Evolutionary conservation across 37 sponge, comb jelly and placozoan species (phyloP), one percentile per base, ranked within the genome.

Genomic region (Cliona cf. orientalis): DNA sequence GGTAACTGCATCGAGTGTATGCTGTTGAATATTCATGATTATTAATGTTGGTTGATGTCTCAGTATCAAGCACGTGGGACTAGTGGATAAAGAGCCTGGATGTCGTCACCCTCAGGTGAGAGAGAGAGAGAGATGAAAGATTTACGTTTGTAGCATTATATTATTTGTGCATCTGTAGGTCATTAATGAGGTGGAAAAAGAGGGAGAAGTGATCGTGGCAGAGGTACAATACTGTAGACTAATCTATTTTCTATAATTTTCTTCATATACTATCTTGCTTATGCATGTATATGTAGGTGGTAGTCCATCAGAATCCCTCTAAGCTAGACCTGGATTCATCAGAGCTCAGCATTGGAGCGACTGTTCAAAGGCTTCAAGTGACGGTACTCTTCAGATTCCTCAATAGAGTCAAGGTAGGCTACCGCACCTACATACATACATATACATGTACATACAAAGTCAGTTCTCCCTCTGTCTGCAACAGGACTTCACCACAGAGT

Each of bases 321-420:
- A 71, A 23, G 58, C 43, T 39, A 3, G 80, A 79, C 80, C 66
- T 86, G 1, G 37, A 60, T 7, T 3, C 53, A 35, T 44, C 73
- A 55, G 74, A 80, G n/a, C 53, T 79, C 45, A 49, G 72, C 42
- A 60, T 87, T 9, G 22, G 41, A 40, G 80, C 87, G 17, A 76
- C n/a, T 31, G 72, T 89, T 26, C 58, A 67, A 45, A 58, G 85
- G 31, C 28, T 89, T 28, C 60, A 38, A 34, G 73, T 89, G 49
- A 49, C n/a, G 7, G 33, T 83, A 26, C 43, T 78, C n/a, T 78
- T 78, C 79, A 71, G 45, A 22, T 89, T 82, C 36, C 29, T 89
- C 23, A 89, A 72, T 35, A 76, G 79, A 45, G 31, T 87, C 22
- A 73, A 70, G 75, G 88, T 87, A 32, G 26, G 80, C 26, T 2